phyloP scores from a whole-genome alignment of 1,140 invertebrate genomes.

The Bombus sibiricus region DNA sequence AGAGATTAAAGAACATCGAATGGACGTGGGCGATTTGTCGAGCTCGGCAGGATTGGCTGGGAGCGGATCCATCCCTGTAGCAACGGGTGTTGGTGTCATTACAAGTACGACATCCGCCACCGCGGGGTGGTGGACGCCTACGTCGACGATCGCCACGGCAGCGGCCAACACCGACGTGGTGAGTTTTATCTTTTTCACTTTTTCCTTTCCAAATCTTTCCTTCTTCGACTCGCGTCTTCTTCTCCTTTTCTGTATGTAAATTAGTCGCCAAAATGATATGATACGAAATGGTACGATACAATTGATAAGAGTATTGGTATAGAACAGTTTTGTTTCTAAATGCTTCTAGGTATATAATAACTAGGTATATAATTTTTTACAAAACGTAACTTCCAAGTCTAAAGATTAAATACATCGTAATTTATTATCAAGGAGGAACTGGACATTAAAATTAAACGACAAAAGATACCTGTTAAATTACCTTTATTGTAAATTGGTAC shows the following conservation, averaged over 20 bases:
- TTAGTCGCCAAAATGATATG: too few species aligned
- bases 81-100: slow-evolving; percentile 73
- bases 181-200: slow-evolving; percentile 34
- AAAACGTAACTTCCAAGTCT: too few species aligned
- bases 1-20: slow-evolving; percentile 75
- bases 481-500: too few species aligned
- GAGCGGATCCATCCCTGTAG: slow-evolving; percentile 77
- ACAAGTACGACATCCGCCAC: slow-evolving; percentile 67
- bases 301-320: too few species aligned
- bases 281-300: too few species aligned
- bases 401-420: too few species aligned
- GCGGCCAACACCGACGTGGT: slow-evolving; percentile 80
- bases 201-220: not conserved
- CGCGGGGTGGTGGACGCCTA: slow-evolving; percentile 79
- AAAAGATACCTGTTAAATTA: too few species aligned
- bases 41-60: slow-evolving; percentile 74
- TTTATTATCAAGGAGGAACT: too few species aligned
- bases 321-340: too few species aligned
- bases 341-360: too few species aligned
- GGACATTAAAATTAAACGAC: too few species aligned
- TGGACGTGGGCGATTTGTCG: slow-evolving; percentile 78
- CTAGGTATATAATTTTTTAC: too few species aligned
- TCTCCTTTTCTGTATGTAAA: not conserved
- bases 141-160: slow-evolving; percentile 76
- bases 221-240: not conserved